Percentiles rank a stretch among this genome's conserved stretches.
These are phyloP conservation scores for Hyaena hyaena DNA, from an alignment of 2,113 vertebrate species.

Conservation along the genomic window DNA sequence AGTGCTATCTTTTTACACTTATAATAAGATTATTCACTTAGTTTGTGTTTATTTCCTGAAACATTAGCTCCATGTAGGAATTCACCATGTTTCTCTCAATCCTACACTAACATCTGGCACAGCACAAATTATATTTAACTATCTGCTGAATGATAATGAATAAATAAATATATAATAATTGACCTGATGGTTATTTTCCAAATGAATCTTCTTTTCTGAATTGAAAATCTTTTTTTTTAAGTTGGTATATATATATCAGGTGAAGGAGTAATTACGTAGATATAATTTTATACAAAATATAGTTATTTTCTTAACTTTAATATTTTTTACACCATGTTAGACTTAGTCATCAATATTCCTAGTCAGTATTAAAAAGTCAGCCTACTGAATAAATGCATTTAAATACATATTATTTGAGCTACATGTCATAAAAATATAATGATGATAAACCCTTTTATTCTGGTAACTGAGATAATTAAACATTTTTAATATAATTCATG, in stretches of 20 bases:
- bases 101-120: neutral
- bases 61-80: neutral
- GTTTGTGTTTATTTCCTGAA: neutral
- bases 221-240: neutral
- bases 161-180: neutral
- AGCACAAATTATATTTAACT: neutral
- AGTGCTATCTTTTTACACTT: neutral
- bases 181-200: neutral
- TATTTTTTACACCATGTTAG: neutral
- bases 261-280: neutral
- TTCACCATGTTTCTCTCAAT: neutral
- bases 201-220: neutral
- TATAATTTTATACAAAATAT: neutral
- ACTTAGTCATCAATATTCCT: neutral
- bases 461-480: neutral
- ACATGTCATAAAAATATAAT: neutral
- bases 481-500: neutral
- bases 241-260: neutral
- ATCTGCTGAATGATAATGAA: neutral
- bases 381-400: neutral
- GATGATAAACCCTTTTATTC: neutral
- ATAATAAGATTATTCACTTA: neutral
- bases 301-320: neutral
- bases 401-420: neutral
- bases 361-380: neutral